A percentile compares a stretch with the other conserved stretches of the same genome.
phyloP scores from a whole-genome alignment of 2,888 invertebrate genomes.

The Eretmocerus hayati region DNA sequence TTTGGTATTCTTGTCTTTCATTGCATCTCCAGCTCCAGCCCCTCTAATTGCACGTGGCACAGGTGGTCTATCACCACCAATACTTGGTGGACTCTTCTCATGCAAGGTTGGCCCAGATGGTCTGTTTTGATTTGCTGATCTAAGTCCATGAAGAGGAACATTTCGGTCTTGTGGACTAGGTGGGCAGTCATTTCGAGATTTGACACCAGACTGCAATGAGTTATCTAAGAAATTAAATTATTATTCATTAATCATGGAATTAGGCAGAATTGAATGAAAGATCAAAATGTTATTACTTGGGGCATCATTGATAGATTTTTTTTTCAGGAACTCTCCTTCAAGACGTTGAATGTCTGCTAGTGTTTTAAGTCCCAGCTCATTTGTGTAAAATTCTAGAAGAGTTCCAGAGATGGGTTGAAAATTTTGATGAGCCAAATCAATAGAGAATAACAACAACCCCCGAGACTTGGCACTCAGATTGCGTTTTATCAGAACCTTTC shows the following conservation, averaged over 20 bases:
- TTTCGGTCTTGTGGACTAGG: too few relatives aligned
- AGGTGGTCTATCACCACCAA: constrained; percentile 12
- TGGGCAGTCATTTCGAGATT: too few relatives aligned
- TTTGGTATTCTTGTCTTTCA: constrained; percentile 24
- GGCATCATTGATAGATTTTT: too few relatives aligned
- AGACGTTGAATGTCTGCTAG: constrained; percentile 35
- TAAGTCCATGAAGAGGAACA: too few relatives aligned
- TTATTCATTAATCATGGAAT: too few relatives aligned
- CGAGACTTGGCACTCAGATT: constrained; percentile 39
- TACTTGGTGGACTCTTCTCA: constrained; percentile 13
- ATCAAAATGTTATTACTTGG: too few relatives aligned
- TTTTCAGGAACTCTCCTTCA: too few relatives aligned
- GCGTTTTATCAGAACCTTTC: constrained; percentile 38
- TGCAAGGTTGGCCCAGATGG: too few relatives aligned
- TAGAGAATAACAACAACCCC: constrained; percentile 43
- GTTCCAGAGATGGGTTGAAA: constrained; percentile 42
- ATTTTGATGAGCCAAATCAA: constrained; percentile 43
- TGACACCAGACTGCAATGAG: too few relatives aligned
- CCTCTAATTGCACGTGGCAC: constrained; percentile 34
- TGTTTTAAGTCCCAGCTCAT: constrained; percentile 21
- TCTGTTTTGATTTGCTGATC: too few relatives aligned
- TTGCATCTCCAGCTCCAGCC: constrained; percentile 29
- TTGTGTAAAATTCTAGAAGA: constrained; percentile 27
- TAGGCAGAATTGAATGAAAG: too few relatives aligned
- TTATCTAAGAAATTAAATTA: constrained; percentile 10